Evolutionary conservation across 2,113 vertebrate species (phyloP).

Genomic region (Dendropsophus ebraccatus): DNA sequence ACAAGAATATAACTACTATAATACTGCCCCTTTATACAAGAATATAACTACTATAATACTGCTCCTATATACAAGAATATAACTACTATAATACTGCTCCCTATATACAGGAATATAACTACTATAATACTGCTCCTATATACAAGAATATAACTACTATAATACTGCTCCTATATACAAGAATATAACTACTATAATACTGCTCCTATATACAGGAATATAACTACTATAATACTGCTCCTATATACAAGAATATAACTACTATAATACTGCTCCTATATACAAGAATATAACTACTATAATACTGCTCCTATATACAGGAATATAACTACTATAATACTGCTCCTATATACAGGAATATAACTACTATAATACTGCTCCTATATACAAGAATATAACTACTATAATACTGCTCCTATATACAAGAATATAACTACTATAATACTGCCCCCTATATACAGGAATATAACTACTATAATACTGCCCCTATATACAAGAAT

Average conservation of each 20-base stretch:
- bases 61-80: background rate
- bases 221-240: background rate
- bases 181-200: conserved; percentile 19
- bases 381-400: conserved; percentile 2
- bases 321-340: too few species aligned
- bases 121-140: background rate
- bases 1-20: conserved; percentile 1
- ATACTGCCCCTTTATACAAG: background rate
- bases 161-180: conserved; percentile 8
- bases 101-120: background rate
- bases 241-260: background rate
- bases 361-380: conserved; percentile 3
- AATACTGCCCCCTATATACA: background rate
- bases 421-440: conserved; percentile 7
- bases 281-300: background rate
- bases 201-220: background rate
- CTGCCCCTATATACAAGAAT: background rate
- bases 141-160: conserved; percentile 15
- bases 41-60: conserved; percentile 6
- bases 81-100: conserved; percentile 9
- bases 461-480: too few species aligned
- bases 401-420: conserved; percentile 1
- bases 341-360: background rate
- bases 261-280: background rate
- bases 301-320: background rate